Evolutionary conservation across 2,797 vertebrate genomes (phyloP).

Genomic region (Hyperoplus lanceolatus): DNA sequence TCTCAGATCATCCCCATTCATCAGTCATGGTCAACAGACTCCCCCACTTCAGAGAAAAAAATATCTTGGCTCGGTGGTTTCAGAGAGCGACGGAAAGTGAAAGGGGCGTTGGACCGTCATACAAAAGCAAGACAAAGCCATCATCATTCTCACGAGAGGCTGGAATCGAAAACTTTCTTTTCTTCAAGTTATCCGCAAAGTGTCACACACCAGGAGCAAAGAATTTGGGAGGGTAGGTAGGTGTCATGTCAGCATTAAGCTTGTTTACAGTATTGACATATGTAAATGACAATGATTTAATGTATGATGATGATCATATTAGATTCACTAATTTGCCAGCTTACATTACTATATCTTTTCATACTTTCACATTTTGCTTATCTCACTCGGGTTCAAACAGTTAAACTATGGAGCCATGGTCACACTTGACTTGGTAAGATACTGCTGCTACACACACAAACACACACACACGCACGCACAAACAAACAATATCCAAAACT

Average conservation of each 20-base stretch:
- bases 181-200: constrained; percentile 6
- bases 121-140: constrained; percentile 8
- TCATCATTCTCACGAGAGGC: constrained; percentile 38
- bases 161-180: constrained; percentile 56
- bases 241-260: constrained; percentile 9
- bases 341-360: no score
- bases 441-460: no score
- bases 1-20: constrained; percentile 61
- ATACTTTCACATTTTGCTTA: no score
- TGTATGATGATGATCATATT: no score
- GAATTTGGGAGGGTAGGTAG: constrained; percentile 1
- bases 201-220: constrained; percentile 9
- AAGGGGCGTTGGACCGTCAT: constrained; percentile 17
- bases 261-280: neutral
- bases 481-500: no score
- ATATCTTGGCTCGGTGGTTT: constrained; percentile 16
- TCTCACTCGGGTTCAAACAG: no score
- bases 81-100: constrained; percentile 14
- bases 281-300: no score
- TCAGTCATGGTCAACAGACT: constrained; percentile 56
- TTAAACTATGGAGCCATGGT: no score
- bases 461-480: no score
- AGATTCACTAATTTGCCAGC: no score
- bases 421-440: no score
- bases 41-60: constrained; percentile 31